Percentiles rank a stretch among this genome's conserved stretches.
phyloP scores from a whole-genome alignment of 2,797 vertebrate species.

The Ctenopoma multispine region DNA sequence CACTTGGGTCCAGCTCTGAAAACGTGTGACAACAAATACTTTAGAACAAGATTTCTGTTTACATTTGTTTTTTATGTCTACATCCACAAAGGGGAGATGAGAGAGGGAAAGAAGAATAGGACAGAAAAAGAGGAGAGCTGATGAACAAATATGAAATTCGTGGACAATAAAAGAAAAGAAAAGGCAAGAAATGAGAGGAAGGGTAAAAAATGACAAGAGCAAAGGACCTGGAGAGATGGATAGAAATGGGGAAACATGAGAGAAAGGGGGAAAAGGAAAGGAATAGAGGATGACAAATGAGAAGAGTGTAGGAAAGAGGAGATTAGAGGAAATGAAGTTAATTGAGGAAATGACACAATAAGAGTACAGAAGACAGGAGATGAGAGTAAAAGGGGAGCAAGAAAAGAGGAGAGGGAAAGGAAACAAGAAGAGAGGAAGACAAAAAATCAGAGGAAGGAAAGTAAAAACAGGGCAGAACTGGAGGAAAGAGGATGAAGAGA shows the following conservation, averaged over 20 bases:
- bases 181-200: background rate
- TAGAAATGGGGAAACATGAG: too few relatives aligned
- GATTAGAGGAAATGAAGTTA: too few relatives aligned
- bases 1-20: too few relatives aligned
- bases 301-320: too few relatives aligned
- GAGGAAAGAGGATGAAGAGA: background rate
- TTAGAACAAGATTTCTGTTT: background rate
- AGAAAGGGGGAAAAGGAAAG: too few relatives aligned
- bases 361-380: too few relatives aligned
- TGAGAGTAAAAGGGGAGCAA: too few relatives aligned
- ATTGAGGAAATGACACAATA: too few relatives aligned
- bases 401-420: background rate
- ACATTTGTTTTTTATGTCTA: conserved; percentile 8
- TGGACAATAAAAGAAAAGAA: background rate
- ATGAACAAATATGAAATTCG: background rate
- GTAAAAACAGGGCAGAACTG: too few relatives aligned
- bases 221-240: too few relatives aligned
- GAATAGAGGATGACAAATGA: too few relatives aligned
- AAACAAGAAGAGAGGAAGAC: background rate
- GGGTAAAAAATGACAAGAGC: background rate
- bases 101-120: background rate
- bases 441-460: too few relatives aligned
- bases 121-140: background rate
- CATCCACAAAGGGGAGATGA: background rate
- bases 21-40: background rate